Base-by-base conservation (phyloP, 2,797 vertebrate species). In the Calcarius lapponicus region DNA sequence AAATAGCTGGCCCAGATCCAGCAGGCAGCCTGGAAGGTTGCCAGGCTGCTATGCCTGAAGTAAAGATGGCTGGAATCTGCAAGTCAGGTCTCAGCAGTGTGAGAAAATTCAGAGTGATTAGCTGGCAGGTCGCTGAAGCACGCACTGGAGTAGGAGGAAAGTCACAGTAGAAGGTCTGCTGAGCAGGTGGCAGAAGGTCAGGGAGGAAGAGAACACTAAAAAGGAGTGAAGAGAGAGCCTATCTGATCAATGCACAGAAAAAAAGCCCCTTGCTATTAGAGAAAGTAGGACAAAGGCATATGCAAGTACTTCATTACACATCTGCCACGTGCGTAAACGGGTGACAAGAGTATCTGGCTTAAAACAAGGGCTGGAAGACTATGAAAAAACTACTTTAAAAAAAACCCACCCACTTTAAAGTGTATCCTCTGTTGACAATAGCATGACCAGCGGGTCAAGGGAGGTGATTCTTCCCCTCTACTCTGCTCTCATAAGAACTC, bases 1-100 rank as follows among this genome's bases (percentile, higher is more conserved):
- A 94, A 88, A 92, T 70, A 78, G 34, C 73, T 93, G 92, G 93
- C 72, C 31, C 25, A 16, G 66, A n/a, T 73, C 92, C 95, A 96
- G 58, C 19, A 76, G 62, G 76, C 94, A 70, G 56, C 10, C 51
- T 90, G 73, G 80, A 92, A 51, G 22, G 17, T 73, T 88, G 95
- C 89, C 95, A 95, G 70, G 36, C 85, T 92, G 80, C 58, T 2
- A 12, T 76, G 94, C 75, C 75, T 83, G 51, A 22, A 69, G 42
- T 48, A 50, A 86, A 92, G 90, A 56, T 2, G 18, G 58, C 36
- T 84, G 70, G 58, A 80, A 73, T 89, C 81, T 75, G 54, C 47
- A 92, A 94, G 76, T 56, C 80, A 74, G 73, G 88, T 94, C 86
- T 83, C 80, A 86, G 85, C 51, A 66, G 36, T 3, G 29, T 3